Conservation (phyloP, 2,888 invertebrate species). For the Phortica magna region DNA sequence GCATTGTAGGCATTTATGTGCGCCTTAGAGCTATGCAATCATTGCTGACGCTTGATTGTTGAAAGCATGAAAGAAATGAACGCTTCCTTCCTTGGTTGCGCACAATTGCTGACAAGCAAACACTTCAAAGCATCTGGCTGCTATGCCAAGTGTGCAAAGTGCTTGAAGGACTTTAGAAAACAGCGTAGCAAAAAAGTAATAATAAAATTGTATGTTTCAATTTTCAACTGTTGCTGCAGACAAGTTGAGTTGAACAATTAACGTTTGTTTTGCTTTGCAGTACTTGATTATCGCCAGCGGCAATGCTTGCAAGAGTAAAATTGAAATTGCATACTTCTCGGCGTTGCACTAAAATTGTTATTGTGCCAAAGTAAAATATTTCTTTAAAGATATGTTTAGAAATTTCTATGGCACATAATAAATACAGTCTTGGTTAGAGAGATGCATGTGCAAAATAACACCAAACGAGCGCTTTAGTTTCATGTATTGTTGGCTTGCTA, state of each 20-base stretch:
- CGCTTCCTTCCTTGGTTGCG: slow-evolving; percentile 29
- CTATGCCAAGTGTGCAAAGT: slow-evolving; percentile 3
- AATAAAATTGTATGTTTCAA: too few species aligned
- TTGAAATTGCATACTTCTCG: not conserved
- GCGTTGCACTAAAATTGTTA: not conserved
- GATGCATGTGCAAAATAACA: not conserved
- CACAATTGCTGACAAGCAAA: slow-evolving; percentile 41
- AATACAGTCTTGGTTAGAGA: too few species aligned
- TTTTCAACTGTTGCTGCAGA: not conserved
- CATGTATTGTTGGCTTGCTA: not conserved
- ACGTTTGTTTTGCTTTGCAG: not conserved
- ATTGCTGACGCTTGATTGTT: slow-evolving; percentile 42
- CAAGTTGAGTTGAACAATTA: not conserved
- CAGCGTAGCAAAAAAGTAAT: not conserved
- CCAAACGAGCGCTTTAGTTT: not conserved
- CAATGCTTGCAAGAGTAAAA: not conserved
- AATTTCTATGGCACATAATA: too few species aligned
- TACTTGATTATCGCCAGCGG: slow-evolving; percentile 11
- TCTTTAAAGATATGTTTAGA: too few species aligned
- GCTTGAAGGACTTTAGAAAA: not conserved
- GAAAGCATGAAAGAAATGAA: slow-evolving; percentile 35
- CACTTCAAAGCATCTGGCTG: slow-evolving; percentile 32
- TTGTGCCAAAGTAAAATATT: not conserved
- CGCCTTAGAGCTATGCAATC: slow-evolving; percentile 22
- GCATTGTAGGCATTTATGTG: not conserved